A percentile compares a stretch with the other conserved stretches of the same genome.
phyloP scores from a whole-genome alignment of 2,797 vertebrate genomes.

The Coranthus polyacanthus region DNA sequence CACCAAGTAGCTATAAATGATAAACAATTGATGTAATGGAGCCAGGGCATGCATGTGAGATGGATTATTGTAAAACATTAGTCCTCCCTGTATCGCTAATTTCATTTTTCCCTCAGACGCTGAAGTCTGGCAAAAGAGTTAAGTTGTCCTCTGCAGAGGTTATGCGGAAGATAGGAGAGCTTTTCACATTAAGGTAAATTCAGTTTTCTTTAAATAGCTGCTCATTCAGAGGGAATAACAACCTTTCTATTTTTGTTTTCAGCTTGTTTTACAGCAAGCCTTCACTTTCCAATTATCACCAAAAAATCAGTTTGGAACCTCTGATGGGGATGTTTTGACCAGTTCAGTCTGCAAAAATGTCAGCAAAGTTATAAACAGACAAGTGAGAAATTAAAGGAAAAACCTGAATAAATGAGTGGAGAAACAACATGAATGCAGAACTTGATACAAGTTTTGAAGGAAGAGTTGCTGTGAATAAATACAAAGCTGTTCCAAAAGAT shows the following conservation, averaged over 20 bases:
- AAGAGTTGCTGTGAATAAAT: too few species aligned
- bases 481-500: too few species aligned
- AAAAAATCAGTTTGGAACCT: neutral
- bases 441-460: too few species aligned
- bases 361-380: neutral
- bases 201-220: conserved; percentile 16
- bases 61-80: conserved; percentile 11
- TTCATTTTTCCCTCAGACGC: conserved; percentile 81
- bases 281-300: neutral
- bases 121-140: conserved; percentile 92
- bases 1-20: neutral
- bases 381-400: too few species aligned
- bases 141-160: conserved; percentile 96
- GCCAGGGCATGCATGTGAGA: neutral
- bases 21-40: conserved; percentile 50
- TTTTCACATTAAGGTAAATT: conserved; percentile 93
- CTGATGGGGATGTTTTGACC: too few species aligned
- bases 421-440: too few species aligned
- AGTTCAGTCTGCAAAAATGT: neutral
- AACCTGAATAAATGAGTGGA: too few species aligned
- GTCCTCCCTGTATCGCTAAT: conserved; percentile 9
- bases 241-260: conserved; percentile 7
- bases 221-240: neutral
- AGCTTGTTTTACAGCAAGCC: conserved; percentile 5
- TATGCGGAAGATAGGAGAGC: conserved; percentile 98